Evolutionary conservation across 1,140 invertebrate genomes (phyloP).

Genomic region (Galleria mellonella): DNA sequence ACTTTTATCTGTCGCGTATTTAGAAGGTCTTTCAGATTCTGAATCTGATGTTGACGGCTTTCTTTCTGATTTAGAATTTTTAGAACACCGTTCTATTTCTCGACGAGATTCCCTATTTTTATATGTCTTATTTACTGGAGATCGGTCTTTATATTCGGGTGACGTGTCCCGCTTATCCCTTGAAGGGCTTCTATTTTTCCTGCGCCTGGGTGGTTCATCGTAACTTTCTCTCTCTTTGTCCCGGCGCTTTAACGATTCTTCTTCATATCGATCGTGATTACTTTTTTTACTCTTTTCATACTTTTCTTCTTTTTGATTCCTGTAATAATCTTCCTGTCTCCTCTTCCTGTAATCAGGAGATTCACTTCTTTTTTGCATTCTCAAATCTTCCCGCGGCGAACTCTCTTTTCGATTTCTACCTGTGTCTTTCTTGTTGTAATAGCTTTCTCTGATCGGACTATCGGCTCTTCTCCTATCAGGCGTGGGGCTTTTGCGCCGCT

Average conservation of each 20-base stretch:
- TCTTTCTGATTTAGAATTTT: conserved; percentile 25
- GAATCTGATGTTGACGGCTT: conserved; percentile 36
- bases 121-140: conserved; percentile 20
- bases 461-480: conserved; percentile 21
- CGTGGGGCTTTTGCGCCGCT: conserved; percentile 37
- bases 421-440: not conserved
- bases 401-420: conserved; percentile 19
- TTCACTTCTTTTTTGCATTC: conserved; percentile 21
- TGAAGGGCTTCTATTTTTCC: conserved; percentile 31
- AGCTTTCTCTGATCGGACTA: conserved; percentile 5
- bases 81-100: conserved; percentile 38
- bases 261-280: conserved; percentile 33
- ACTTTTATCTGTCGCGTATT: conserved; percentile 28
- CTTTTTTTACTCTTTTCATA: conserved; percentile 29
- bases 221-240: conserved; percentile 20
- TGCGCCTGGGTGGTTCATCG: conserved; percentile 26
- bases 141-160: conserved; percentile 27
- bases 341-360: conserved; percentile 34
- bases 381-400: conserved; percentile 16
- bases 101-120: conserved; percentile 31
- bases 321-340: conserved; percentile 11
- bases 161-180: conserved; percentile 34
- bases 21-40: conserved; percentile 32
- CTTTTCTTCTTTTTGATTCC: conserved; percentile 21
- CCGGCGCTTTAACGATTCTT: conserved; percentile 16